Evolutionary conservation across 2,797 vertebrate species (phyloP), one percentile per base, ranked within the genome.

Genomic region (Scolopax rusticola): DNA sequence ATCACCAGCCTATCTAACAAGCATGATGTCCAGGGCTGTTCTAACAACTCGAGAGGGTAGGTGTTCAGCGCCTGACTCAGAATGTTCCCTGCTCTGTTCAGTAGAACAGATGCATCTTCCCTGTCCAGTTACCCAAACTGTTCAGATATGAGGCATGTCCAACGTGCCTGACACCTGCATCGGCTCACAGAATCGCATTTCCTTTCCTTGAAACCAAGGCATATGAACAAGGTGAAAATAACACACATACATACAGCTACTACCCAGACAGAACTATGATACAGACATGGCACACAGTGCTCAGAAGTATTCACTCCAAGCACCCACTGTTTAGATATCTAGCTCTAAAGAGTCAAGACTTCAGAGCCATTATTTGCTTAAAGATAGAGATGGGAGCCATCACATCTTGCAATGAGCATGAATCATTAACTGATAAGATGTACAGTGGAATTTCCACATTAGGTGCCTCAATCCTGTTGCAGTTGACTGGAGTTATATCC

Each of bases 21-120:
- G 4, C 4, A 8, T 1, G 0, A 0, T 9, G 4, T 25, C 27
- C 61, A 65, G 16, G 15, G 27, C 47, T n/a, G 18, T 50, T 87
- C 33, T 45, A 91, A 47, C n/a, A 83, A 40, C 3, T 3, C 14
- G 15, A 60, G 33, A 53, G 17, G 50, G n/a, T 0, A 54, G 27
- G 38, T 41, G 51, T 50, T 11, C 47, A 61, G 17, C 36, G 30
- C 20, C 43, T 73, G 51, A 64, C 8, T 16, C 38, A 40, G 54
- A 57, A 90, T 1, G 2, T 17, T 54, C 32, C 45, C 53, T 27
- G 20, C 0, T 1, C 28, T 53, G 3, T 23, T 80, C 27, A 65
- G 33, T 6, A 69, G 30, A 9, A 61, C 9, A 40, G 40, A 57
- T 24, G 16, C 16, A 80, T 43, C 32, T 43, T 73, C 47, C 25